Percentiles rank a stretch among this genome's conserved stretches.
These are phyloP conservation scores for Epizoanthus scotinus DNA, from an alignment of 92 coral and sea anemone species.

Conservation along the genomic window DNA sequence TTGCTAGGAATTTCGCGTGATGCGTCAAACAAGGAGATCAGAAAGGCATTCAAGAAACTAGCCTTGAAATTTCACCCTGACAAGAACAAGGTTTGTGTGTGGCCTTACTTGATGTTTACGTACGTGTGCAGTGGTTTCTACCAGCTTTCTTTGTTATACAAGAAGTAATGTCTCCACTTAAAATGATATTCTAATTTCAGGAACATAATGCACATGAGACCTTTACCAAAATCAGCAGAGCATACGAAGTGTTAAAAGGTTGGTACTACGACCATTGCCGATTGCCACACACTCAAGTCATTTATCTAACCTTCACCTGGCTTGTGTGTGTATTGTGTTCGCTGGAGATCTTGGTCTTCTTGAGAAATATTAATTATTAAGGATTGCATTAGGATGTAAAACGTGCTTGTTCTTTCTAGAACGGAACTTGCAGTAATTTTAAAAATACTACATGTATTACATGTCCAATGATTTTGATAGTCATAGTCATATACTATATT, in stretches of 20 bases:
- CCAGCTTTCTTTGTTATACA: constrained; percentile 19
- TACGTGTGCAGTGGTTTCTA: constrained; percentile 2
- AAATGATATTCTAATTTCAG: constrained; percentile 28
- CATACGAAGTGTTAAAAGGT: constrained; percentile 98
- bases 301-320: neutral
- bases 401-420: neutral
- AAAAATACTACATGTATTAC: too few relatives aligned
- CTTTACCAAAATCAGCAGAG: constrained; percentile 81
- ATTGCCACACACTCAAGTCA: too few relatives aligned
- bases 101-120: neutral
- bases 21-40: constrained; percentile 90
- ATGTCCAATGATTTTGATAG: too few relatives aligned
- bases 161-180: constrained; percentile 14
- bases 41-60: constrained; percentile 92
- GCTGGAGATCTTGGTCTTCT: neutral
- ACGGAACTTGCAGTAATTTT: neutral
- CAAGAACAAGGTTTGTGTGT: constrained; percentile 77
- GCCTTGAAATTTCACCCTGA: constrained; percentile 93
- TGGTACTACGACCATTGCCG: neutral
- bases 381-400: neutral
- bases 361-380: neutral
- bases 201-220: constrained; percentile 93
- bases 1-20: constrained; percentile 90
- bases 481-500: too few relatives aligned
- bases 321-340: too few relatives aligned